phyloP scores from a whole-genome alignment of 2,888 invertebrate species.

The Ectemnius lituratus region DNA sequence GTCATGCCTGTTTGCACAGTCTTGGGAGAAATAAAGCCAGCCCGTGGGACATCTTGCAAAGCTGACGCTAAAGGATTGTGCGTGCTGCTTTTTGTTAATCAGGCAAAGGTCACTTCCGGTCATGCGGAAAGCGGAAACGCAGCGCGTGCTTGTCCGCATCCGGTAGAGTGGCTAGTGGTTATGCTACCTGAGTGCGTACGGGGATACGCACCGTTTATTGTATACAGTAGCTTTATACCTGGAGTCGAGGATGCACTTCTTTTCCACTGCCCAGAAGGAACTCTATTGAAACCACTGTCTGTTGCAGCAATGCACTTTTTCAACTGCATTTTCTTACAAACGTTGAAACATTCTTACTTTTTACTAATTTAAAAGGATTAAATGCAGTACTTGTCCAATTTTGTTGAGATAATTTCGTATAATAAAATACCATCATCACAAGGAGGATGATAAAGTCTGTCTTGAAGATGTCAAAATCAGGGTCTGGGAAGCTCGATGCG shows the following conservation, averaged over 20 bases:
- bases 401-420: too few species aligned
- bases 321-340: too few species aligned
- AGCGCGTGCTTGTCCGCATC: slow-evolving; percentile 69
- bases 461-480: too few species aligned
- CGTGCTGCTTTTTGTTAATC: slow-evolving; percentile 63
- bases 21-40: slow-evolving; percentile 13
- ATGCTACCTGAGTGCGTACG: slow-evolving; percentile 28
- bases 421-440: neutral
- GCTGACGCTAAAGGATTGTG: slow-evolving; percentile 28
- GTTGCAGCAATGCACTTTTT: too few species aligned
- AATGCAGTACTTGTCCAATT: too few species aligned
- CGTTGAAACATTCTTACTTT: too few species aligned
- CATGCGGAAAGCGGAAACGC: slow-evolving; percentile 65
- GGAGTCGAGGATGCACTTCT: slow-evolving; percentile 22
- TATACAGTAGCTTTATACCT: too few species aligned
- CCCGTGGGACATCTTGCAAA: neutral
- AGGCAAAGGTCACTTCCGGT: slow-evolving; percentile 69
- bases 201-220: neutral
- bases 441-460: too few species aligned
- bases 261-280: slow-evolving; percentile 9
- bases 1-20: neutral
- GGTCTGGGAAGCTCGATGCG: too few species aligned
- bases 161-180: slow-evolving; percentile 35
- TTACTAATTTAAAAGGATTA: too few species aligned
- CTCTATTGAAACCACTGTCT: too few species aligned